Percentiles rank a stretch among this genome's conserved stretches.
Evolutionary conservation across 1,140 invertebrate species (phyloP).

Genomic region (Hycleus cichorii): DNA sequence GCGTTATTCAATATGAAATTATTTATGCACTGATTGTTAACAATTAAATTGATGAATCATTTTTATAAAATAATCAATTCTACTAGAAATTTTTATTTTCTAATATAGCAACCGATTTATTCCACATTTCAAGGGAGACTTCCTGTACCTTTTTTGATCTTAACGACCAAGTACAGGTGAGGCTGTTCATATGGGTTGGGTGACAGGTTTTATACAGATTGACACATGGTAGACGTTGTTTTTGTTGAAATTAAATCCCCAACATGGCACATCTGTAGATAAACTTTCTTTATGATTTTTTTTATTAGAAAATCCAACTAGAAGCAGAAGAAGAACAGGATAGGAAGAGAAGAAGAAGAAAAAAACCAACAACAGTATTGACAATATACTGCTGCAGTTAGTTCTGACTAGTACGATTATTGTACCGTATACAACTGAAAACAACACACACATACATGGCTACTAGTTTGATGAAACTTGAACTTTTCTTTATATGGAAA

Average conservation of each 20-base stretch:
- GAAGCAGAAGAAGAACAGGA: background rate
- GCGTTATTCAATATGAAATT: no score
- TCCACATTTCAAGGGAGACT: background rate
- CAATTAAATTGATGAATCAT: no score
- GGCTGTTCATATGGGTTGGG: slow-evolving; percentile 6
- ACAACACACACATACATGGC: no score
- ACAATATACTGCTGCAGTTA: background rate
- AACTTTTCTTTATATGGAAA: background rate
- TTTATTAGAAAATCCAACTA: background rate
- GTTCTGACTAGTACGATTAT: background rate
- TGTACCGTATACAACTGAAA: no score
- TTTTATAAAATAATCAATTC: no score
- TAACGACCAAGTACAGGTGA: background rate
- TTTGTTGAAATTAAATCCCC: slow-evolving; percentile 1
- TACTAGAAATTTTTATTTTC: no score
- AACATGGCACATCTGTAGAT: background rate
- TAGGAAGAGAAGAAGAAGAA: background rate
- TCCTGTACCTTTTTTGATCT: background rate
- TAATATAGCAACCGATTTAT: no score
- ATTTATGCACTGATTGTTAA: no score
- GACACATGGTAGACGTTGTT: background rate
- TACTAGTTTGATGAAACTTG: no score
- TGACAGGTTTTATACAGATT: background rate
- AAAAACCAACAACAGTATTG: background rate
- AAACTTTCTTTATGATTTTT: background rate